Conservation (phyloP, 2,888 invertebrate species). For the Hyles lineata region DNA sequence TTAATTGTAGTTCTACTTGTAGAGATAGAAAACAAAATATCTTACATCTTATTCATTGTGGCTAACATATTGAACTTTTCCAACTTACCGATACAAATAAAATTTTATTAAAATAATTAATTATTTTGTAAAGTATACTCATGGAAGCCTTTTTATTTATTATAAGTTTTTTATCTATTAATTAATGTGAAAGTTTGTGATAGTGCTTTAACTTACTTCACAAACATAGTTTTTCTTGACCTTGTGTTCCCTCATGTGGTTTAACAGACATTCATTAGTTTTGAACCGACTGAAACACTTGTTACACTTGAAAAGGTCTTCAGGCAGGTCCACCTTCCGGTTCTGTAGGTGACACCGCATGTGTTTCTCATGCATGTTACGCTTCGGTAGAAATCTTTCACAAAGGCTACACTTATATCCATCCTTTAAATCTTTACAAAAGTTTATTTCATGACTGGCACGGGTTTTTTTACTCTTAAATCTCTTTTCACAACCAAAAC, state of each 20-base stretch:
- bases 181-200: no score
- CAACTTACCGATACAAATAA: no score
- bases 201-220: conserved; percentile 61
- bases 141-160: no score
- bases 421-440: conserved; percentile 69
- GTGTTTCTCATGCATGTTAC: conserved; percentile 65
- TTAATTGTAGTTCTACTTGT: no score
- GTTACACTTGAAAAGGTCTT: conserved; percentile 66
- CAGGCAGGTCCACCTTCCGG: conserved; percentile 51
- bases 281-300: conserved; percentile 63
- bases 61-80: no score
- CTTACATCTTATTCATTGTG: no score
- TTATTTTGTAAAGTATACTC: no score
- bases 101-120: no score
- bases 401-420: conserved; percentile 72
- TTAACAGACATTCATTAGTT: conserved; percentile 56
- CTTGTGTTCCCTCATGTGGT: conserved; percentile 58
- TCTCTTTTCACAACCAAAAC: conserved; percentile 73
- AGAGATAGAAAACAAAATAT: no score
- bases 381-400: conserved; percentile 59
- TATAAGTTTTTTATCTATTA: no score
- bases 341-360: conserved; percentile 66
- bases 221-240: conserved; percentile 69
- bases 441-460: conserved; percentile 63
- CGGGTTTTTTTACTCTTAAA: conserved; percentile 63